A percentile compares a stretch with the other conserved stretches of the same genome.
phyloP scores from a whole-genome alignment of 2,797 vertebrate species.

The Cynodonichthys magdalenae region DNA sequence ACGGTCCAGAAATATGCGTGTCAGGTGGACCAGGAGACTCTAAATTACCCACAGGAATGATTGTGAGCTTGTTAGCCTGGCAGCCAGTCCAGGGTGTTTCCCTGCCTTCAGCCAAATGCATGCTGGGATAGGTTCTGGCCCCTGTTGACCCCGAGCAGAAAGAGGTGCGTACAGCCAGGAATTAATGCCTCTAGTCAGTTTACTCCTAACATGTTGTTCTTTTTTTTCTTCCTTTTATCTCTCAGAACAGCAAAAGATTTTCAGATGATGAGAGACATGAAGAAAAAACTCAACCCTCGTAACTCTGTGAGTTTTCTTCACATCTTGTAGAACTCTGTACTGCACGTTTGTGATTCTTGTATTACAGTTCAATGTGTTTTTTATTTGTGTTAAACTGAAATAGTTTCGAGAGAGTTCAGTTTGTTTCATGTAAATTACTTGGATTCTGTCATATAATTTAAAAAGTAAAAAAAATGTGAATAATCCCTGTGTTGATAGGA shows the following conservation, averaged over 20 bases:
- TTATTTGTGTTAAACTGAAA: neutral
- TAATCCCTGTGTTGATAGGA: constrained; percentile 72
- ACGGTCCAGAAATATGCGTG: constrained; percentile 14
- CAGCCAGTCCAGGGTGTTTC: constrained; percentile 57
- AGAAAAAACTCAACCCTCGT: constrained; percentile 89
- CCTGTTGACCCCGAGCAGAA: constrained; percentile 30
- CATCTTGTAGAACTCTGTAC: neutral
- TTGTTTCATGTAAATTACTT: neutral
- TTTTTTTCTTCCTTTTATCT: constrained; percentile 37
- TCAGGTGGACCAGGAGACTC: constrained; percentile 20
- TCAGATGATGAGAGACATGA: constrained; percentile 90
- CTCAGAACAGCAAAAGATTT: constrained; percentile 91
- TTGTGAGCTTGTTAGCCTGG: constrained; percentile 43
- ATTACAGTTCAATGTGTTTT: no score
- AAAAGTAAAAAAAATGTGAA: no score
- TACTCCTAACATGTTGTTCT: constrained; percentile 14
- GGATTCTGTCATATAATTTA: neutral
- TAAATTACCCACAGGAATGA: constrained; percentile 38
- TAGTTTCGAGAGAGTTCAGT: neutral
- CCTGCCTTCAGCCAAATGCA: constrained; percentile 63
- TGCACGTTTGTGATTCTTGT: neutral
- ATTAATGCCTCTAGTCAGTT: constrained; percentile 44
- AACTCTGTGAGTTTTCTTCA: constrained; percentile 84
- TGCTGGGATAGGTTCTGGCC: constrained; percentile 57
- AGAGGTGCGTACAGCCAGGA: constrained; percentile 33